Evolutionary conservation across 2,888 invertebrate genomes (phyloP).

Genomic region (Julus scandinavius): DNA sequence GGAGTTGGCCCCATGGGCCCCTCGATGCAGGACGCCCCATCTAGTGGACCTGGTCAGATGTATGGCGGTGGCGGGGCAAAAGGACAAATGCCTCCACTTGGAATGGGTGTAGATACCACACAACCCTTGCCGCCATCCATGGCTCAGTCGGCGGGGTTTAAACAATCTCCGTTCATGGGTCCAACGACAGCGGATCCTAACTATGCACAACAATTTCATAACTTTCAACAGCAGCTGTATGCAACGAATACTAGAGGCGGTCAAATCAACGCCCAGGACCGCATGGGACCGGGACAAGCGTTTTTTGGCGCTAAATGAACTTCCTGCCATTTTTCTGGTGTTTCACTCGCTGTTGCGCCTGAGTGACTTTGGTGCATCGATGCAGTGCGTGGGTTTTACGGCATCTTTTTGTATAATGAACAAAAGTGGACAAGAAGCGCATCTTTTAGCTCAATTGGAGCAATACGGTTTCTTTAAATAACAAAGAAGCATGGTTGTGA

Average conservation of each 20-base stretch:
- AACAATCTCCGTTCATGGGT: constrained; percentile 80
- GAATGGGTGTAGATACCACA: constrained; percentile 59
- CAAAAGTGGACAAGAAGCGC: constrained; percentile 37
- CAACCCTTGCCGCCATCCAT: constrained; percentile 60
- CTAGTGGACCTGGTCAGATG: constrained; percentile 69
- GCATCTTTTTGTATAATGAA: constrained; percentile 41
- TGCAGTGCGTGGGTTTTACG: neutral
- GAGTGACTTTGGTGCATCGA: constrained; percentile 32
- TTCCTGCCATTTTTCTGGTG: constrained; percentile 45
- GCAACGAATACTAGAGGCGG: constrained; percentile 80
- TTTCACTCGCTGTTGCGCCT: neutral
- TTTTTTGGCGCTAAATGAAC: constrained; percentile 62
- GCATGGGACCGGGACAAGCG: constrained; percentile 60
- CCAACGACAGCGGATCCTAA: constrained; percentile 87
- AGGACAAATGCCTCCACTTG: constrained; percentile 58
- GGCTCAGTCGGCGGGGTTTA: constrained; percentile 68
- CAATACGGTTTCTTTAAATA: constrained; percentile 51
- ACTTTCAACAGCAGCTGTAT: constrained; percentile 94
- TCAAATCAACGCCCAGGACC: constrained; percentile 48
- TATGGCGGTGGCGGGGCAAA: constrained; percentile 60
- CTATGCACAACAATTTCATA: constrained; percentile 94
- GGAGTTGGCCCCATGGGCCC: constrained; percentile 66
- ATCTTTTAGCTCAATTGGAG: constrained; percentile 51
- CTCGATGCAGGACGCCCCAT: constrained; percentile 69
- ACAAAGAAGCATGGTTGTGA: constrained; percentile 51